Percentiles rank a stretch among this genome's conserved stretches.
Evolutionary conservation across 2,888 invertebrate genomes (phyloP).

Genomic region (Acrocyrtus sp.): DNA sequence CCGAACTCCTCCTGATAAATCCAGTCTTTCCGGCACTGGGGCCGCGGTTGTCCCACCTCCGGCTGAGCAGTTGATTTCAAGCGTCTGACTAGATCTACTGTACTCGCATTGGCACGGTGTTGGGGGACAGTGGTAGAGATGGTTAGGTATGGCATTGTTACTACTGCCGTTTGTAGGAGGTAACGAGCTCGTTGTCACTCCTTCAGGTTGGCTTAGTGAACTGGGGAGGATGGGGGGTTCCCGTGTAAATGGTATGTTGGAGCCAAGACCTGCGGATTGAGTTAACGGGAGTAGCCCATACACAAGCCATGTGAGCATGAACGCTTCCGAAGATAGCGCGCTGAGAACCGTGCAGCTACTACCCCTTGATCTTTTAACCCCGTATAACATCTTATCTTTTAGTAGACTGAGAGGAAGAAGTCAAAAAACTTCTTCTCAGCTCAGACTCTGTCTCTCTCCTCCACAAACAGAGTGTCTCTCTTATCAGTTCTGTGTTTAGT

Average conservation of each 20-base stretch:
- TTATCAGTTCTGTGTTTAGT: neutral
- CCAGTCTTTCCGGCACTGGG: too few relatives aligned
- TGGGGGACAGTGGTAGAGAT: constrained; percentile 39
- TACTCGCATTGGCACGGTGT: constrained; percentile 50
- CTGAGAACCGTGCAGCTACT: too few relatives aligned
- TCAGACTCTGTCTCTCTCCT: neutral
- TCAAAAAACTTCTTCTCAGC: too few relatives aligned
- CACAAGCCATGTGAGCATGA: constrained; percentile 31
- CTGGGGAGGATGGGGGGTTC: constrained; percentile 6
- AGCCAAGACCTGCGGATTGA: constrained; percentile 28
- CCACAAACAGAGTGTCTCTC: neutral
- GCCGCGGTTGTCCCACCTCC: too few relatives aligned
- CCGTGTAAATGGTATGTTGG: constrained; percentile 1
- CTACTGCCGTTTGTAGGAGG: neutral
- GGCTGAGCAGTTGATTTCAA: constrained; percentile 41
- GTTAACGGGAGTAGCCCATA: constrained; percentile 26
- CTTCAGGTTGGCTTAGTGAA: neutral
- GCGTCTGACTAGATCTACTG: constrained; percentile 39
- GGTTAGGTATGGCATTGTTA: neutral
- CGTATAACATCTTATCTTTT: constrained; percentile 2
- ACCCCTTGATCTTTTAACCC: too few relatives aligned
- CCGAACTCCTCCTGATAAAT: constrained; percentile 33
- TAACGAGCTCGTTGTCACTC: neutral
- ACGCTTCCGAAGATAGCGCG: constrained; percentile 7
- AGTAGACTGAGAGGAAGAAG: neutral